Percentiles rank a stretch among this genome's conserved stretches.
Evolutionary conservation across 2,797 vertebrate genomes (phyloP).

Genomic region (Xyrichtys novacula): DNA sequence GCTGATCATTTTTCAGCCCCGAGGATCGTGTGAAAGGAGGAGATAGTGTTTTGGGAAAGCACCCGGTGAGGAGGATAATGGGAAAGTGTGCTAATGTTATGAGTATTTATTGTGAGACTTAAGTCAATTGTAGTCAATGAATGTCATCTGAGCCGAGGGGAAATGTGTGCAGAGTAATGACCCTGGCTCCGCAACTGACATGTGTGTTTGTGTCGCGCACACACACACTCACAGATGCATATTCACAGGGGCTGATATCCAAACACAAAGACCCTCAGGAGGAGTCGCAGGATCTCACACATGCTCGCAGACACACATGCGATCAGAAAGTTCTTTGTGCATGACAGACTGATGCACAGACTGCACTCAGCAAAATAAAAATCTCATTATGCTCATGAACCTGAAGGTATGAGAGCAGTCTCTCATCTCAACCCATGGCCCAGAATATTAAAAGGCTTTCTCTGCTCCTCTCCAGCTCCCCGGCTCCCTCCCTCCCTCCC

Average conservation of each 20-base stretch:
- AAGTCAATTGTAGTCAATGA: slow-evolving; percentile 53
- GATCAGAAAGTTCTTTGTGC: slow-evolving; percentile 54
- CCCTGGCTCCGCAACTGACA: slow-evolving; percentile 33
- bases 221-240: slow-evolving; percentile 26
- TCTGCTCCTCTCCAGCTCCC: slow-evolving; percentile 49
- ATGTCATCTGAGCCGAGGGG: slow-evolving; percentile 39
- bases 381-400: slow-evolving; percentile 86
- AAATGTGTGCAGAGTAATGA: slow-evolving; percentile 34
- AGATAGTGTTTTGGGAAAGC: slow-evolving; percentile 64
- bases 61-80: slow-evolving; percentile 44
- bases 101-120: slow-evolving; percentile 56
- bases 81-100: slow-evolving; percentile 48
- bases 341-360: slow-evolving; percentile 41
- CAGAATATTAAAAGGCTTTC: slow-evolving; percentile 82
- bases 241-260: slow-evolving; percentile 34
- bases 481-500: slow-evolving; percentile 34
- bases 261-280: slow-evolving; percentile 32
- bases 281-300: slow-evolving; percentile 22
- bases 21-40: slow-evolving; percentile 43
- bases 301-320: slow-evolving; percentile 12
- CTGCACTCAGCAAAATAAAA: slow-evolving; percentile 80
- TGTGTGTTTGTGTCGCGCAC: slow-evolving; percentile 30
- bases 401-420: slow-evolving; percentile 84
- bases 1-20: slow-evolving; percentile 59
- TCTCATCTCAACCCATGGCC: slow-evolving; percentile 80